phyloP scores from a whole-genome alignment of 1,140 invertebrate species.

The Rhyacophila brunnea region DNA sequence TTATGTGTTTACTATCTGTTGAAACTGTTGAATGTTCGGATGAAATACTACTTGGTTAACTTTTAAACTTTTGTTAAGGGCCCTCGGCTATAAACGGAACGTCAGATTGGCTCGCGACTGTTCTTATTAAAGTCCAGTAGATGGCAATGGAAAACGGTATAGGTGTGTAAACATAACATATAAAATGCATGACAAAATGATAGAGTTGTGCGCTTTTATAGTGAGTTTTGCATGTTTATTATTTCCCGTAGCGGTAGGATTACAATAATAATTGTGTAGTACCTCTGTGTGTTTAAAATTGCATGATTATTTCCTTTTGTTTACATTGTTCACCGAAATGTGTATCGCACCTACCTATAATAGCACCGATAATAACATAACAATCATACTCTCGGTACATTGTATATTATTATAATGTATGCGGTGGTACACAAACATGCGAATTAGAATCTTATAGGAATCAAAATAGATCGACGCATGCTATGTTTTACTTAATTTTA shows the following conservation, averaged over 20 bases:
- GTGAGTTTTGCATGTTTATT: constrained; percentile 5
- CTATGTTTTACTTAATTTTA: no score
- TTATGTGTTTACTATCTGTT: constrained; percentile 8
- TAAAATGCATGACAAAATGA: constrained; percentile 26
- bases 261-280: background rate
- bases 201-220: constrained; percentile 4
- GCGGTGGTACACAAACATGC: no score
- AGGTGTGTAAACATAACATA: constrained; percentile 29
- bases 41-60: constrained; percentile 16
- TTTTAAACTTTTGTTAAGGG: constrained; percentile 28
- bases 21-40: constrained; percentile 8
- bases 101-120: constrained; percentile 22
- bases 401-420: no score
- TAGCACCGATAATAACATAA: no score
- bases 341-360: no score
- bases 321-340: no score
- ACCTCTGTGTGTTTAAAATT: background rate
- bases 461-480: no score
- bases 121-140: constrained; percentile 21
- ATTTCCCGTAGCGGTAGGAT: background rate
- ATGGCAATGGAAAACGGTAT: constrained; percentile 29
- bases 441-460: no score
- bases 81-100: constrained; percentile 25
- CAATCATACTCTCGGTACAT: no score
- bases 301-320: background rate